phyloP scores from a whole-genome alignment of 2,888 invertebrate species.

The Silvanus unidentatus region DNA sequence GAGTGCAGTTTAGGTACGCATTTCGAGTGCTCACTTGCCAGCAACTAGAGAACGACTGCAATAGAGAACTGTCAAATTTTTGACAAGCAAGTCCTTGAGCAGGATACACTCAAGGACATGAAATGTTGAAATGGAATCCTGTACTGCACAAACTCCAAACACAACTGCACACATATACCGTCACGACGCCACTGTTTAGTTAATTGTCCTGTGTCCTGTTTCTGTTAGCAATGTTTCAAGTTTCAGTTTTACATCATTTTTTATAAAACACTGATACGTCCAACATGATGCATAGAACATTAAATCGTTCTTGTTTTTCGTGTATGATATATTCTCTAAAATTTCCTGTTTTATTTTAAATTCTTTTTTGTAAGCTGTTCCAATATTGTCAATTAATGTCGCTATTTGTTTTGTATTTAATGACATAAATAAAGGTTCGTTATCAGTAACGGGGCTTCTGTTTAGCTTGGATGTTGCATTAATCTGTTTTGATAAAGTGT shows the following conservation, averaged over 20 bases:
- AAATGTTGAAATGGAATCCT: too few species aligned
- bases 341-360: conserved; percentile 42
- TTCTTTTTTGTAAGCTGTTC: conserved; percentile 43
- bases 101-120: too few species aligned
- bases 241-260: conserved; percentile 30
- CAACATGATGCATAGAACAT: conserved; percentile 48
- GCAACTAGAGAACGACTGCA: too few species aligned
- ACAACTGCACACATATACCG: too few species aligned
- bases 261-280: conserved; percentile 47
- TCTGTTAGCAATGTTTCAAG: conserved; percentile 42
- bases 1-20: too few species aligned
- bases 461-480: conserved; percentile 36
- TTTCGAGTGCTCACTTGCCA: too few species aligned
- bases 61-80: too few species aligned
- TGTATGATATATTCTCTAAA: conserved; percentile 46
- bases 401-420: conserved; percentile 31
- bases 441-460: conserved; percentile 34
- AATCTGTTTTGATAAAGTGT: conserved; percentile 32
- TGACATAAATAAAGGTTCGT: conserved; percentile 38
- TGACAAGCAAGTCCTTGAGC: too few species aligned
- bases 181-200: conserved; percentile 5
- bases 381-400: conserved; percentile 29
- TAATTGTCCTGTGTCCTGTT: conserved; percentile 40
- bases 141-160: too few species aligned
- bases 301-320: conserved; percentile 38